Conservation (phyloP, 2,888 invertebrate genomes). For the Hyposoter didymator region DNA sequence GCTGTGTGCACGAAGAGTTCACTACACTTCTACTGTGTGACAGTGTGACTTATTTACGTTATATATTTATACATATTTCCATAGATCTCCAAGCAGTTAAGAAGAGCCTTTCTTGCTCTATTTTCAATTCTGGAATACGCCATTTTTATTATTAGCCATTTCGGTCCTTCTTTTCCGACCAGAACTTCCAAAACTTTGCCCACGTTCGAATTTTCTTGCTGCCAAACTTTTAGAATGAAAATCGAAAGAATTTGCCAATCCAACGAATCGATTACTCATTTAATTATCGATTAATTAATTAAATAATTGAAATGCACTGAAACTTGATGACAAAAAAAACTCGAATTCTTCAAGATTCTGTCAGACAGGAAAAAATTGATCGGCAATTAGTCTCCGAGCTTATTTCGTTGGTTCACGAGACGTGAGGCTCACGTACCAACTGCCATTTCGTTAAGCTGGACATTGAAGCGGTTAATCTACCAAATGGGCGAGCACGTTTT, state of each 20-base stretch:
- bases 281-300: background rate
- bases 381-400: background rate
- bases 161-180: background rate
- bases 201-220: background rate
- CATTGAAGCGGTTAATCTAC: background rate
- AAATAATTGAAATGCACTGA: background rate
- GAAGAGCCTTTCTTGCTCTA: conserved; percentile 3
- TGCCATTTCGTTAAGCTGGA: background rate
- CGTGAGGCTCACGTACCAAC: background rate
- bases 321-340: background rate
- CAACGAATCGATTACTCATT: background rate
- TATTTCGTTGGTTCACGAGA: background rate
- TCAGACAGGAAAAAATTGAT: background rate
- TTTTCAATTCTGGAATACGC: conserved; percentile 9
- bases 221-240: background rate
- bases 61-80: conserved; percentile 10
- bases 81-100: background rate
- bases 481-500: background rate
- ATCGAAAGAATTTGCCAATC: background rate
- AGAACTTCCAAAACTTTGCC: background rate
- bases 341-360: background rate
- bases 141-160: background rate
- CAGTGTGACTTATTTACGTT: conserved; percentile 13
- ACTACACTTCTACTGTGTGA: conserved; percentile 42
- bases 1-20: conserved; percentile 57